Base-by-base conservation (phyloP, 64 coral and sea anemone genomes). In the Actinia tenebrosa region DNA sequence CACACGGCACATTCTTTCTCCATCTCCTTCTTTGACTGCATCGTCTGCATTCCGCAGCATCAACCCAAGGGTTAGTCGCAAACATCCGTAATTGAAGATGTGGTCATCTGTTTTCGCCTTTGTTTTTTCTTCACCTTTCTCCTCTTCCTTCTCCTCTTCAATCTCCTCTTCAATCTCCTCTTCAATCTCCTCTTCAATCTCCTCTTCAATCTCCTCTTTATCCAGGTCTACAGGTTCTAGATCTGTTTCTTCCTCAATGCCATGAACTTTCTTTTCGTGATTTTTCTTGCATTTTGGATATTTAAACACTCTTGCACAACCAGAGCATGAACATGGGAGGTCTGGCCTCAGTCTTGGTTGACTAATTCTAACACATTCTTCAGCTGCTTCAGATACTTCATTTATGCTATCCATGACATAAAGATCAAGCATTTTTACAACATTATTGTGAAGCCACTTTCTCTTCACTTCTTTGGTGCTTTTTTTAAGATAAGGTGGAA, bases 21-120 rank as follows among this genome's bases (percentile, higher is more conserved):
- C 88, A 87, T 94, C 92, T n/a, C 92, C 92, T 56, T 94, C 92
- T 60, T 93, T 93, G 10, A 93, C 88, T 3, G 92, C 77, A 84
- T 94, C 88, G 83, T 94, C 92, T 71, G 92, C 88, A 87, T 90
- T 53, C 53, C 85, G 26, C 14, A 90, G 80, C 16, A 94, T 58
- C 46, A 94, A 44, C 18, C 92, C 92, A 26, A 90, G 62, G 26
- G 30, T 89, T 84, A 94, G 37, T 25, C 37, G 56, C 13, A 89
- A 59, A 43, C 92, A 94, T 18, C 92, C 92, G 89, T 94, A 94
- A 64, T 89, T 86, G 58, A 89, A 94, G 27, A 94, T 42, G 26
- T 81, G 52, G 84, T 91, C 90, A 59, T 91, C 14, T 56, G 45
- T 62, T 5, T 89, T 63, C 19, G 53, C 17, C 10, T 80, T 80